Base-by-base conservation (phyloP, 1,140 invertebrate genomes). In the Calycopis cecrops region DNA sequence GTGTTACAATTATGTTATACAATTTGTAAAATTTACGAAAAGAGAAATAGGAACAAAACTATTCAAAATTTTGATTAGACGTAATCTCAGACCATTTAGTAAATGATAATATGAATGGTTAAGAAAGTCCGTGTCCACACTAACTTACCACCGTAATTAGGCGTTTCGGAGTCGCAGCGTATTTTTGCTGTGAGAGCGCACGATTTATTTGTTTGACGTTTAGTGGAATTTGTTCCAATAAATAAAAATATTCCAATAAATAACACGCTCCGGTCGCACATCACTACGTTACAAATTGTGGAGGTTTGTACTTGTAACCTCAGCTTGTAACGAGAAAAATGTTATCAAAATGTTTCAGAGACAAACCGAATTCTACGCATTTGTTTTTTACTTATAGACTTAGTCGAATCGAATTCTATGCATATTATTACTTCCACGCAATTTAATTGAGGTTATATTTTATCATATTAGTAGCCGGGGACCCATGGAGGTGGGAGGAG, bases 191-290 rank as follows among this genome's bases (percentile, higher is more conserved):
- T 60, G 59, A 56, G 54, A 65, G 56, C 63, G 55, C 40, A 67
- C 56, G 64, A 72, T 78, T 76, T 78, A 76, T 74, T 67, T 65
- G 67, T 69, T 67, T 78, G 69, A 71, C 71, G 60, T 71, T 78
- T 67, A 71, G 62, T 67, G 66, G 71, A 69, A 73, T 78, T 76
- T 64, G 57, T 35, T 52, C 52, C 55, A 63, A 66, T 67, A 66
- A 69, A 75, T 62, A 73, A 70, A 74, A 63, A 63, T 62, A 59
- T 60, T 51, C 49, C 38, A 68, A 71, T 67, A 63, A 69, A 66
- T 71, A 64, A 63, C 57, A 54, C 48, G 55, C 59, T 69, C 63
- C 16, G 42, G 59, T 64, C 66, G 57, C 62, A 54, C 53, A 52
- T 52, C 54, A 54, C 49, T 44, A 21, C 35, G 28, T 40, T 57